A percentile compares a stretch with the other conserved stretches of the same genome.
Evolutionary conservation across 2,797 vertebrate genomes (phyloP).

Genomic region (Babyrousa celebensis): DNA sequence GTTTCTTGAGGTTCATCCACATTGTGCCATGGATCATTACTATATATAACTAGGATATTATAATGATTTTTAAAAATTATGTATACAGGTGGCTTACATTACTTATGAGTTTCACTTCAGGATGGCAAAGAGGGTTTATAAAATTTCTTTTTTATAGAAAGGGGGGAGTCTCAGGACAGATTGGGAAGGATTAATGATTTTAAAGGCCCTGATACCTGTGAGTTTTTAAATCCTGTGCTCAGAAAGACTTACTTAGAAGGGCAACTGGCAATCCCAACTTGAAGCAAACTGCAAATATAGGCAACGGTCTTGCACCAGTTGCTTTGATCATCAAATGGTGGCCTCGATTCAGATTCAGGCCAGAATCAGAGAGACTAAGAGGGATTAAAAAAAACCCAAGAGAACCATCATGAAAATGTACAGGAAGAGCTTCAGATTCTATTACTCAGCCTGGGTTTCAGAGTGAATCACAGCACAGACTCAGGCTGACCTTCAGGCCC

Average conservation of each 20-base stretch:
- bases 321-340: constrained; percentile 54
- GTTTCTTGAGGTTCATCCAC: not conserved
- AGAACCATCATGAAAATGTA: constrained; percentile 45
- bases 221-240: constrained; percentile 54
- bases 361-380: not conserved
- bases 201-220: not conserved
- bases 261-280: not conserved
- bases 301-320: constrained; percentile 64
- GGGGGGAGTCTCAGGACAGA: not conserved
- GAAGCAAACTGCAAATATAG: constrained; percentile 67
- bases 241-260: constrained; percentile 48
- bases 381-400: constrained; percentile 31
- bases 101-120: constrained; percentile 36
- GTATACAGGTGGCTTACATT: not conserved
- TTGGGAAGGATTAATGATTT: not conserved
- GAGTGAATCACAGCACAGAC: not conserved
- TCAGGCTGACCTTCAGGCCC: not conserved
- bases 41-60: not conserved
- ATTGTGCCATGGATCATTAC: not conserved
- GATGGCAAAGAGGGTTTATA: not conserved
- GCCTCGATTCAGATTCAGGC: constrained; percentile 55
- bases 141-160: constrained; percentile 18
- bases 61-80: not conserved
- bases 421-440: not conserved
- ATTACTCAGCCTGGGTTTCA: not conserved